phyloP scores from a whole-genome alignment of 2,888 invertebrate genomes.

The Meloe dianella region DNA sequence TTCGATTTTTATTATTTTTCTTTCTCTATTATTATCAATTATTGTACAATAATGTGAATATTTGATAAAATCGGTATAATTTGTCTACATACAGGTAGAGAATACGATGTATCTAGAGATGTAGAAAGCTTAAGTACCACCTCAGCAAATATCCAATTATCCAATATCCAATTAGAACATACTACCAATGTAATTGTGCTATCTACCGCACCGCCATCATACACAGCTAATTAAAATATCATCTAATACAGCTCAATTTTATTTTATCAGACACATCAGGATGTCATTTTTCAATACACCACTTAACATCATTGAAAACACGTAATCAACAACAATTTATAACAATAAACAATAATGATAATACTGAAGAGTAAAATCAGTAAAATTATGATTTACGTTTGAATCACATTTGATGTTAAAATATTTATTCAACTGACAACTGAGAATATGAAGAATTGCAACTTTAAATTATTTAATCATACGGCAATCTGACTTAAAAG shows the following conservation, averaged over 20 bases:
- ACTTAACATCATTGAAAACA: not conserved
- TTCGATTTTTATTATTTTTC: constrained; percentile 29
- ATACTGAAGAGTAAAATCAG: not conserved
- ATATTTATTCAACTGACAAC: not conserved
- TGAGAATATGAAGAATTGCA: not conserved
- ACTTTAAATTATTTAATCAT: not conserved
- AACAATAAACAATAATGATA: not conserved
- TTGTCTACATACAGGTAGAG: not conserved
- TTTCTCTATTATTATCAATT: constrained; percentile 20
- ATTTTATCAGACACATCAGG: not conserved
- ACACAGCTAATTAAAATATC: constrained; percentile 5
- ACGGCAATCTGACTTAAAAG: not conserved
- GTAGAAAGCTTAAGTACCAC: not conserved
- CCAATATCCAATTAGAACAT: constrained; percentile 4
- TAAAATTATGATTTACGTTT: too few species aligned
- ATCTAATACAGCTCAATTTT: constrained; percentile 2
- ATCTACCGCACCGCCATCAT: constrained; percentile 4
- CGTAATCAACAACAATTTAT: not conserved
- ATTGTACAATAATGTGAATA: not conserved
- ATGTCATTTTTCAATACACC: not conserved
- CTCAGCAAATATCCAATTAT: constrained; percentile 5
- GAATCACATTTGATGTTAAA: too few species aligned
- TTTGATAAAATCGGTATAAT: not conserved
- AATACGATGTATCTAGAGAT: not conserved
- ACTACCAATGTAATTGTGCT: not conserved